Evolutionary conservation across 2,113 vertebrate species (phyloP), one percentile per base, ranked within the genome.

Genomic region (Menidia beryllina): DNA sequence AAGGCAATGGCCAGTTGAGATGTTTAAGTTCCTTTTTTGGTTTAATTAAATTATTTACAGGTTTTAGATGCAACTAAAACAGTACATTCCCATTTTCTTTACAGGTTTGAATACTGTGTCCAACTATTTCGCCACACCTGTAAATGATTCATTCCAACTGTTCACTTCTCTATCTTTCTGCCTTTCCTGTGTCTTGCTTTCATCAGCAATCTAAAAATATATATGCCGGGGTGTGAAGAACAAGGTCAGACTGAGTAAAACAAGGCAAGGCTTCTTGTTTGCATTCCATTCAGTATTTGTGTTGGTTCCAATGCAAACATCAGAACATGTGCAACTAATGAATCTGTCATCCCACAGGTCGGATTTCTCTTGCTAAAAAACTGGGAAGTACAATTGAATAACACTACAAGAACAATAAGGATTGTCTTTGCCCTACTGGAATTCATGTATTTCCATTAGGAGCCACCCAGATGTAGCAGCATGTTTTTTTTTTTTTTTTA

Each of bases 41-140:
- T n/a, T n/a, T n/a, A n/a, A n/a, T n/a, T n/a, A n/a, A n/a, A n/a
- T n/a, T n/a, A n/a, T n/a, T n/a, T n/a, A n/a, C n/a, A n/a, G n/a
- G n/a, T n/a, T n/a, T n/a, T n/a, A n/a, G n/a, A n/a, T n/a, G n/a
- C n/a, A n/a, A n/a, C n/a, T n/a, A 30, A 30, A 30, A 5, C 4
- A 8, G 8, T 8, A 30, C 8, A 30, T 30, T 30, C 8, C n/a
- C 55, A 5, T 20, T 45, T 48, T 69, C 30, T 19, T 53, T 25
- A 19, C 1, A 27, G 36, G 26, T 45, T 7, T 57, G 13, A 13
- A 12, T 30, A 27, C 51, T 30, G 8, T 47, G 55, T 47, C 17
- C 55, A 15, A 27, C 7, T 63, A 57, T 80, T 49, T 3, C 15
- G 77, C 81, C 82, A 83, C 82, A 76, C 78, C 84, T 78, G 2